Conservation (phyloP, 1,140 invertebrate genomes). For the Episyrphus balteatus region DNA sequence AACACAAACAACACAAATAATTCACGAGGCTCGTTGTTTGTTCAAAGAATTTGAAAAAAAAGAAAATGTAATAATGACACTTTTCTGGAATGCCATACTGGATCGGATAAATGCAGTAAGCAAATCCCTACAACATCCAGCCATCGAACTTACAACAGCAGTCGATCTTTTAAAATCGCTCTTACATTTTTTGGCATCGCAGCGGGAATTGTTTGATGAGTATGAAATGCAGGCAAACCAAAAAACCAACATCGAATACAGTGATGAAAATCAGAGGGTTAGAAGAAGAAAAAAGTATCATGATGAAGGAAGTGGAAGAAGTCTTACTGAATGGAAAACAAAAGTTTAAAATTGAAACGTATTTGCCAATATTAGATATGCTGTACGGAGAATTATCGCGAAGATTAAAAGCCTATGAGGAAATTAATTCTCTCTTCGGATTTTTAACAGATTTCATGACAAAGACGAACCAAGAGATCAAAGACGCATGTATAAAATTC, state of each 20-base stretch:
- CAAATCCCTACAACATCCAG: background rate
- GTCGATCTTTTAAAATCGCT: slow-evolving; percentile 9
- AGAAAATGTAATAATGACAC: background rate
- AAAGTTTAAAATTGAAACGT: slow-evolving; percentile 2
- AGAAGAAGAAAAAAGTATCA: too few relatives aligned
- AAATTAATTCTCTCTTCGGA: too few relatives aligned
- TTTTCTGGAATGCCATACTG: background rate
- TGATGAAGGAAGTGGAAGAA: background rate
- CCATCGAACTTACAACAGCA: slow-evolving; percentile 8
- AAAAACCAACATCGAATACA: background rate
- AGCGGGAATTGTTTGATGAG: slow-evolving; percentile 6
- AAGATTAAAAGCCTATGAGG: too few relatives aligned
- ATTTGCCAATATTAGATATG: slow-evolving; percentile 1
- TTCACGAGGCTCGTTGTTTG: background rate
- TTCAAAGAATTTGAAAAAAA: background rate
- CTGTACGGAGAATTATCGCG: too few relatives aligned
- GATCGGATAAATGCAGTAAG: background rate
- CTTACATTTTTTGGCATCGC: slow-evolving; percentile 6
- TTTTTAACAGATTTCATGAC: background rate
- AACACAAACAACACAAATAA: background rate
- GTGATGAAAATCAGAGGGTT: slow-evolving; percentile 2
- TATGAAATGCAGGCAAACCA: slow-evolving; percentile 4
- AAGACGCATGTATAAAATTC: background rate
- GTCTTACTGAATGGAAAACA: slow-evolving; percentile 1
- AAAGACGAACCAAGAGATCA: background rate